A percentile compares a stretch with the other conserved stretches of the same genome.
Evolutionary conservation across 2,888 invertebrate species (phyloP).

Genomic region (Bugula neritina): DNA sequence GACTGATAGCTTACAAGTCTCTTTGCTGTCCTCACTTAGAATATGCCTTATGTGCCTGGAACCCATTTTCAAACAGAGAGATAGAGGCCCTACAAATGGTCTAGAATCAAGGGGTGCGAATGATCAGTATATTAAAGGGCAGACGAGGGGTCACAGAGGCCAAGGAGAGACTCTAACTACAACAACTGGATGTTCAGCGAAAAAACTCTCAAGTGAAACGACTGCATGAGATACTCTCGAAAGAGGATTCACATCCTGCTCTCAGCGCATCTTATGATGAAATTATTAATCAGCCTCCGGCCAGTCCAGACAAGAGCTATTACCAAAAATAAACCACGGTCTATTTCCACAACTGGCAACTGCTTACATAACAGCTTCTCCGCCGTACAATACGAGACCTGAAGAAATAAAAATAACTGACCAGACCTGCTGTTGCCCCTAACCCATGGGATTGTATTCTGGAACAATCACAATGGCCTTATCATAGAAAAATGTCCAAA

Average conservation of each 20-base stretch:
- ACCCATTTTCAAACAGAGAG: background rate
- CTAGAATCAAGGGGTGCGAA: background rate
- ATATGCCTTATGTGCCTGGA: conserved; percentile 5
- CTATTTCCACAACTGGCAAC: background rate
- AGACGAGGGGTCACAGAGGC: background rate
- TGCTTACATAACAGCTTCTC: background rate
- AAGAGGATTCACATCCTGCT: background rate
- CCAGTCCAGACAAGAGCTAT: background rate
- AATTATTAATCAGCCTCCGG: background rate
- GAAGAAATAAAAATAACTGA: background rate
- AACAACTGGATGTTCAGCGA: background rate
- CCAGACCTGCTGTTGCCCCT: background rate
- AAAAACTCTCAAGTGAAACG: background rate
- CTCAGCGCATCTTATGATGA: conserved; percentile 1
- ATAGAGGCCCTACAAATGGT: conserved; percentile 3
- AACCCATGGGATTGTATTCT: background rate
- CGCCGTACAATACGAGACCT: background rate
- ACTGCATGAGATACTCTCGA: background rate
- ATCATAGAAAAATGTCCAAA: background rate
- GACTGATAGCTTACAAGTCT: background rate
- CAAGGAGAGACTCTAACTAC: background rate
- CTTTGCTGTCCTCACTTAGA: conserved; percentile 1
- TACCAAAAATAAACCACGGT: background rate
- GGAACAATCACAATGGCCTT: background rate
- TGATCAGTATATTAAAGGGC: background rate